These are phyloP conservation scores for Achlya flavicornis DNA, from an alignment of 2,888 invertebrate species.

Conservation along the genomic window DNA sequence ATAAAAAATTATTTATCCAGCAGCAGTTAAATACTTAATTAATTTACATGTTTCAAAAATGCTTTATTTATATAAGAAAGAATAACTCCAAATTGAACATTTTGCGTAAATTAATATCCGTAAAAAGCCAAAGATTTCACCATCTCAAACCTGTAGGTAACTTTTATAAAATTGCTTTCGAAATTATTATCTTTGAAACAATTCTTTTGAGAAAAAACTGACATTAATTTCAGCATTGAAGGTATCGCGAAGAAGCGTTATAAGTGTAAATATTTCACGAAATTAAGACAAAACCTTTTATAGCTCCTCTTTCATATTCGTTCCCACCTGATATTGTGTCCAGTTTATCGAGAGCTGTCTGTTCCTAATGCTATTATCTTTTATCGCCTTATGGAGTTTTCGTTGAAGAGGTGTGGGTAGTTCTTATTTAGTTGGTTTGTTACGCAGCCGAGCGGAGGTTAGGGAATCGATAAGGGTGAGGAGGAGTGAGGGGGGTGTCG, in stretches of 20 bases:
- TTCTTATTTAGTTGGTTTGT: constrained; percentile 38
- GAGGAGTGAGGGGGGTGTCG: neutral
- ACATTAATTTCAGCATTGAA: constrained; percentile 13
- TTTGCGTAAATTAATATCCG: no score
- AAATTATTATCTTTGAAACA: neutral
- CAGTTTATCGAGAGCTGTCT: constrained; percentile 31
- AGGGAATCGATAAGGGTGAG: constrained; percentile 55
- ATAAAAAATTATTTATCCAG: no score
- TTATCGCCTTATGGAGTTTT: constrained; percentile 20
- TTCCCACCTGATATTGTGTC: constrained; percentile 30
- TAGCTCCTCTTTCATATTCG: constrained; percentile 17
- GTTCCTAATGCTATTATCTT: constrained; percentile 24
- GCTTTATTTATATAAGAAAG: no score
- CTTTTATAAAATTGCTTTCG: neutral
- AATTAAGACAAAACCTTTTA: constrained; percentile 28
- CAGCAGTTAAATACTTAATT: no score
- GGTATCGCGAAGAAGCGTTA: constrained; percentile 18
- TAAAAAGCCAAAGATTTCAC: neutral
- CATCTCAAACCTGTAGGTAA: neutral
- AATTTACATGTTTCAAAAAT: no score
- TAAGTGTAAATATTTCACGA: constrained; percentile 31
- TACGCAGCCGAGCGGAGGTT: constrained; percentile 29
- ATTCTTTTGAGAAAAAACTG: neutral
- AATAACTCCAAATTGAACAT: no score
- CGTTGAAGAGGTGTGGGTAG: constrained; percentile 28